phyloP scores from a whole-genome alignment of 2,797 vertebrate genomes.

The Nasua narica region DNA sequence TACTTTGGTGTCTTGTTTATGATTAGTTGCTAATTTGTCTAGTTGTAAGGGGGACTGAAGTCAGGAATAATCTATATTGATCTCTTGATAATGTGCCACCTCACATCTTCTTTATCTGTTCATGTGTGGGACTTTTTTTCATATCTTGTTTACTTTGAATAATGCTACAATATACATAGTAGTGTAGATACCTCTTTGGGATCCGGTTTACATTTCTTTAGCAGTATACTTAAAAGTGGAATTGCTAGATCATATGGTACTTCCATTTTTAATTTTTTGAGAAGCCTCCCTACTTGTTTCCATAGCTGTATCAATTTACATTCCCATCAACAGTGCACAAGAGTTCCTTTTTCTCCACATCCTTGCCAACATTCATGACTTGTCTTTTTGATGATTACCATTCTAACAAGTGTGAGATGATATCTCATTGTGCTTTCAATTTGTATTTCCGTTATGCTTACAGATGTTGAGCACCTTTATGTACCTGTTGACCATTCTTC shows the following conservation, averaged over 20 bases:
- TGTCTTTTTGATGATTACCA: background rate
- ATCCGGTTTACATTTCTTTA: background rate
- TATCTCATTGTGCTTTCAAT: background rate
- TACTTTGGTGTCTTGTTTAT: background rate
- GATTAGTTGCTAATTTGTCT: background rate
- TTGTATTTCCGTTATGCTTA: background rate
- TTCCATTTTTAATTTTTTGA: background rate
- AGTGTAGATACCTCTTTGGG: background rate
- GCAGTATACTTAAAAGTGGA: background rate
- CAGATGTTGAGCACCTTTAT: background rate
- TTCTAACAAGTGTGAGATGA: background rate
- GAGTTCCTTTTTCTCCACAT: background rate
- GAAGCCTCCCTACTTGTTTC: background rate
- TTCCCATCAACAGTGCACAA: background rate
- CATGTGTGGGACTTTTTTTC: background rate
- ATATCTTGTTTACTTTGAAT: background rate
- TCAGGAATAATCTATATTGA: background rate
- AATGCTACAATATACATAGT: background rate
- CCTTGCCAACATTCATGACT: background rate
- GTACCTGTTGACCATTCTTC: background rate
- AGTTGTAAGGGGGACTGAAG: background rate
- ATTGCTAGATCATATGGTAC: background rate
- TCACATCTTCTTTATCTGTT: background rate
- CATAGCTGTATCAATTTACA: background rate
- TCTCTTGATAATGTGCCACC: background rate